phyloP scores from a whole-genome alignment of 2,113 vertebrate genomes.

The Accipiter cooperii region DNA sequence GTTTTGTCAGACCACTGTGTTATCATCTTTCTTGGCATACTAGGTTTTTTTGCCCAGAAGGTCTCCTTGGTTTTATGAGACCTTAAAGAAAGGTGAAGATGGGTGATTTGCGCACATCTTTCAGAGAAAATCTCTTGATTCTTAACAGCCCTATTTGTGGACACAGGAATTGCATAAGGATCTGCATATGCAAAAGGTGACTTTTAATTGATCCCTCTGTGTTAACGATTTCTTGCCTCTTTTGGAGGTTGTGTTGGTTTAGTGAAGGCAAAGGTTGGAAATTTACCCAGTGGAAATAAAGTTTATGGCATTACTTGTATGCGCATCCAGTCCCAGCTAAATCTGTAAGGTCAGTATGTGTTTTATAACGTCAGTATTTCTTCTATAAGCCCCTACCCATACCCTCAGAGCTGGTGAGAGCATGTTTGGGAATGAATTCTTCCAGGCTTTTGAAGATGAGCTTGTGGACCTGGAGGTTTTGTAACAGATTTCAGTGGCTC shows the following conservation, averaged over 20 bases:
- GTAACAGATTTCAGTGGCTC: not conserved
- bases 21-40: not conserved
- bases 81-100: not conserved
- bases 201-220: not conserved
- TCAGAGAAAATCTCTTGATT: not conserved
- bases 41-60: not conserved
- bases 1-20: not conserved
- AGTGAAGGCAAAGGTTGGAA: not conserved
- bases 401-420: not conserved
- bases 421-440: not conserved
- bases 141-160: not conserved
- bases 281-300: not conserved
- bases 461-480: not conserved
- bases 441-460: not conserved
- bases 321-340: not conserved
- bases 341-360: not conserved
- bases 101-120: not conserved
- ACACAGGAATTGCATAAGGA: not conserved
- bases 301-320: not conserved
- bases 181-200: not conserved
- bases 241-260: not conserved
- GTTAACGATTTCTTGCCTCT: not conserved
- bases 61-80: not conserved
- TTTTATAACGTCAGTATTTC: not conserved
- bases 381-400: accelerated